Percentiles rank a stretch among this genome's conserved stretches.
Evolutionary conservation across 2,888 invertebrate genomes (phyloP).

Genomic region (Stegophylla sp.): DNA sequence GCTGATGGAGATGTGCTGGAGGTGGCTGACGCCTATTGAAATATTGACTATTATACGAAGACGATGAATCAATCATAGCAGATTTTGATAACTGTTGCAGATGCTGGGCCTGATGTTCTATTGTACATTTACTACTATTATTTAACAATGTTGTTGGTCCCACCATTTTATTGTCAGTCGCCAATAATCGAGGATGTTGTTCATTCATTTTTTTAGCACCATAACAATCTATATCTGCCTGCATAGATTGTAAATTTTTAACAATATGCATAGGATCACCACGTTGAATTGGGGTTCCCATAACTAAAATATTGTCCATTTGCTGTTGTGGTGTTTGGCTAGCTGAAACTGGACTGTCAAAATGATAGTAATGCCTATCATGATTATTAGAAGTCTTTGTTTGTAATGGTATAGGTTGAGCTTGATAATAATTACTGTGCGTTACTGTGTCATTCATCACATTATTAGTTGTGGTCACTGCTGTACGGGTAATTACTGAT

Average conservation of each 20-base stretch:
- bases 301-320: slow-evolving; percentile 68
- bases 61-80: slow-evolving; percentile 1
- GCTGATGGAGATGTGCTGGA: slow-evolving; percentile 33
- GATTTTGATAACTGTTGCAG: slow-evolving; percentile 30
- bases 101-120: slow-evolving; percentile 25
- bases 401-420: slow-evolving; percentile 27
- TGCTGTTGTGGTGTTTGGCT: slow-evolving; percentile 72
- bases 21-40: slow-evolving; percentile 61
- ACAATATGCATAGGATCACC: slow-evolving; percentile 80
- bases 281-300: slow-evolving; percentile 65
- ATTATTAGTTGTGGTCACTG: slow-evolving; percentile 6
- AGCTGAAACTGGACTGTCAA: slow-evolving; percentile 70
- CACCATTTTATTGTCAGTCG: slow-evolving; percentile 8
- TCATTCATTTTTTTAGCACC: slow-evolving; percentile 47
- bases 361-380: slow-evolving; percentile 68
- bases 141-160: not conserved
- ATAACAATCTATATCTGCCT: slow-evolving; percentile 36
- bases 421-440: slow-evolving; percentile 54
- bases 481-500: slow-evolving; percentile 80
- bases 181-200: slow-evolving; percentile 15
- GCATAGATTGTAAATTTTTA: slow-evolving; percentile 73
- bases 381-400: slow-evolving; percentile 54
- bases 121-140: slow-evolving; percentile 12
- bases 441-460: slow-evolving; percentile 42
- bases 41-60: slow-evolving; percentile 65